Evolutionary conservation across 2,113 vertebrate species (phyloP).

Genomic region (Colaptes auratus): DNA sequence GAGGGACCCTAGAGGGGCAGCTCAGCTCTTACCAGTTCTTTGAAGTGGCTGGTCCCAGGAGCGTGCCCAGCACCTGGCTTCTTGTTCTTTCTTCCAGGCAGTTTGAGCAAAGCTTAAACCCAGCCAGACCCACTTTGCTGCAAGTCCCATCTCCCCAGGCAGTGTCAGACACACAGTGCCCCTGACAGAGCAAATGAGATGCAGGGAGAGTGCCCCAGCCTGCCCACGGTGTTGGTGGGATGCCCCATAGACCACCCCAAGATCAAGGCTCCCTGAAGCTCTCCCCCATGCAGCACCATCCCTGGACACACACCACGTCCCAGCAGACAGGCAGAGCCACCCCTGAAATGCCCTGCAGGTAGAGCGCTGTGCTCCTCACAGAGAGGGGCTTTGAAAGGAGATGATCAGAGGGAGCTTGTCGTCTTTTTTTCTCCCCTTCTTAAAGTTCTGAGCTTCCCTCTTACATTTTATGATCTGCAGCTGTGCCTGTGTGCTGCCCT

Average conservation of each 20-base stretch:
- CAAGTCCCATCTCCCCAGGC: background rate
- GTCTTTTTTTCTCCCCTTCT: background rate
- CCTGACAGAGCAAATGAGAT: background rate
- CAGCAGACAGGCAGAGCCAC: rapidly evolving
- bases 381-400: background rate
- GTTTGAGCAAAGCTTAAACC: background rate
- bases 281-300: background rate
- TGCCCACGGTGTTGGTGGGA: rapidly evolving
- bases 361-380: background rate
- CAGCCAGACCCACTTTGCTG: background rate
- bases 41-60: background rate
- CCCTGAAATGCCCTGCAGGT: background rate
- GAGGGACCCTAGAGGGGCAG: background rate
- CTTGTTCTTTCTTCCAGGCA: background rate
- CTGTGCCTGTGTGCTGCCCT: conserved; percentile 19
- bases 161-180: rapidly evolving
- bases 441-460: conserved; percentile 67
- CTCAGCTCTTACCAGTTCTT: background rate
- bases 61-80: rapidly evolving
- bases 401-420: conserved; percentile 53
- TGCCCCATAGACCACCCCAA: background rate
- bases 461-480: conserved; percentile 39
- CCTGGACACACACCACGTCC: rapidly evolving
- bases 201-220: background rate
- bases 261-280: background rate